phyloP scores from a whole-genome alignment of 2,113 vertebrate species.

The Brachypteracias leptosomus region DNA sequence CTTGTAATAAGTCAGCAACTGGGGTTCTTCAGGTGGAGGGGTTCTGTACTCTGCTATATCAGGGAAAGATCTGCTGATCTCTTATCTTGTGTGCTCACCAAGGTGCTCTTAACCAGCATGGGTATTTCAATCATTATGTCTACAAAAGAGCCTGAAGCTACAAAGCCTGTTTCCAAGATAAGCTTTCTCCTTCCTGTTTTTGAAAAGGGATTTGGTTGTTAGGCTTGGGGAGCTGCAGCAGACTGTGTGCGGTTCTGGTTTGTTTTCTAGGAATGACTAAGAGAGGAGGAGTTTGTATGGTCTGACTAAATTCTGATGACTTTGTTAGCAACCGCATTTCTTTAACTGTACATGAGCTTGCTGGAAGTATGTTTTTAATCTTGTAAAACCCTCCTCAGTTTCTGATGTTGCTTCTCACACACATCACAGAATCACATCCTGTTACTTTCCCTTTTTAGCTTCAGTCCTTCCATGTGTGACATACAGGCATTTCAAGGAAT shows the following conservation, averaged over 20 bases:
- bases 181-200: conserved; percentile 29
- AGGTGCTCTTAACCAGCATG: not conserved
- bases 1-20: not conserved
- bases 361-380: conserved; percentile 1
- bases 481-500: conserved; percentile 1
- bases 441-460: conserved; percentile 15
- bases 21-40: not conserved
- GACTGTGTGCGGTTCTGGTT: not conserved
- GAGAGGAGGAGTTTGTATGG: not conserved
- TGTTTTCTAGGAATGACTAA: conserved; percentile 64
- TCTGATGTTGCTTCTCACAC: not conserved
- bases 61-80: not conserved
- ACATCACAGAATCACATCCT: too few relatives aligned
- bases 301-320: conserved; percentile 2
- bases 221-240: not conserved
- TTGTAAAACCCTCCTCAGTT: not conserved
- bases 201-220: not conserved
- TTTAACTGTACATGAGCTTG: conserved; percentile 22
- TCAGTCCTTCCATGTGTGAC: not conserved
- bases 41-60: not conserved
- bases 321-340: not conserved
- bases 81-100: fast-evolving
- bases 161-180: not conserved
- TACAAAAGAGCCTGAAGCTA: not conserved
- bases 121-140: not conserved